These are phyloP conservation scores for Galerucella nymphaeae DNA, from an alignment of 2,888 invertebrate genomes.

Conservation along the genomic window DNA sequence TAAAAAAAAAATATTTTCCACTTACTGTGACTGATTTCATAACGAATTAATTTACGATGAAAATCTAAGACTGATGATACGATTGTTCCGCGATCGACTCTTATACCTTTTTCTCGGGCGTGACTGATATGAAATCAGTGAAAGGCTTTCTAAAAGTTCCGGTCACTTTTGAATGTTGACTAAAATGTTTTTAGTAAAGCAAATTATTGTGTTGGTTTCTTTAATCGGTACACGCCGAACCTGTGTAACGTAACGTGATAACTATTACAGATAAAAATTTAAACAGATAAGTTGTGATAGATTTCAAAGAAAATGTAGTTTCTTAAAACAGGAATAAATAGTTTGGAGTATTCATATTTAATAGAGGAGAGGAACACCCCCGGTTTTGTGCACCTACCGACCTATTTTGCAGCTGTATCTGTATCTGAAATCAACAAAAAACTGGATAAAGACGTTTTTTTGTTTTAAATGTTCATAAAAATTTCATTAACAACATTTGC, in stretches of 20 bases:
- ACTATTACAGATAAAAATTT: not conserved
- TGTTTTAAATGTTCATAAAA: no score
- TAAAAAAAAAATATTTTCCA: slow-evolving; percentile 26
- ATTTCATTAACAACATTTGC: no score
- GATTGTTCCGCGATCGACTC: slow-evolving; percentile 41
- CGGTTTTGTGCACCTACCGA: no score
- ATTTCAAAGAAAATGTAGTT: not conserved
- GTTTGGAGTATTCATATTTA: no score
- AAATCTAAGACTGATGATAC: slow-evolving; percentile 44
- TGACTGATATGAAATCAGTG: slow-evolving; percentile 45
- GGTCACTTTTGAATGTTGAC: slow-evolving; percentile 27
- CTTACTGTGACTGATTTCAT: slow-evolving; percentile 48
- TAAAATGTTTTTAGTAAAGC: not conserved
- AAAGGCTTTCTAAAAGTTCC: slow-evolving; percentile 50
- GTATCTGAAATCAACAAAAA: no score
- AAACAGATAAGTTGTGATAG: not conserved
- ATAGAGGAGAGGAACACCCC: no score
- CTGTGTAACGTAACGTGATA: not conserved
- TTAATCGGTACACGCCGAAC: not conserved
- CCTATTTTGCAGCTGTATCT: no score
- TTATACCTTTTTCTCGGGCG: slow-evolving; percentile 50
- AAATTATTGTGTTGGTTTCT: not conserved
- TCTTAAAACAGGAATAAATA: not conserved
- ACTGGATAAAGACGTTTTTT: no score
- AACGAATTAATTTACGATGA: slow-evolving; percentile 29